Evolutionary conservation across 2,888 invertebrate species (phyloP).

Genomic region (Scaptomyza caliginosa): DNA sequence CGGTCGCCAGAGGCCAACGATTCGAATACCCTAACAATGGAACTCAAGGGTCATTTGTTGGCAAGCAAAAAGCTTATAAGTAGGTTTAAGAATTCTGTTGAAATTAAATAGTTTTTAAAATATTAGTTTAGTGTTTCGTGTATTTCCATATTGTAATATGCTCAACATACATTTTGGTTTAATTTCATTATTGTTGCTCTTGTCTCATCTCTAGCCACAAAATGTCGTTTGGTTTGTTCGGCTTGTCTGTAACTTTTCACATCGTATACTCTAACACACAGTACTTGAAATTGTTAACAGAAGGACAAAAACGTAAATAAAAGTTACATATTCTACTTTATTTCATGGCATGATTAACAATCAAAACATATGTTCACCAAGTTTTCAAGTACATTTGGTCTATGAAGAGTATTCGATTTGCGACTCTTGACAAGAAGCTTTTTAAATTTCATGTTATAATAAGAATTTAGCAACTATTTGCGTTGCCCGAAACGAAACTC

Average conservation of each 20-base stretch:
- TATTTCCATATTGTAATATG: neutral
- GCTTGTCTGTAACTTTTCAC: conserved; percentile 10
- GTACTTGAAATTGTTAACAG: neutral
- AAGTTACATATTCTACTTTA: too few relatives aligned
- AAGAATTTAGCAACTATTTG: conserved; percentile 67
- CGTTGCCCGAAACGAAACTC: conserved; percentile 54
- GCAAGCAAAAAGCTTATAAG: too few relatives aligned
- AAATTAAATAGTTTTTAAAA: neutral
- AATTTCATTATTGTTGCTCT: conserved; percentile 1
- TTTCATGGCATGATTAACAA: too few relatives aligned
- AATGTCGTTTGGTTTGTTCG: conserved; percentile 22
- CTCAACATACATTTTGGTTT: neutral
- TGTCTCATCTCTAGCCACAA: conserved; percentile 10
- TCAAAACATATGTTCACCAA: too few relatives aligned
- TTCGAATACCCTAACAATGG: conserved; percentile 36
- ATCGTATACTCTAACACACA: neutral
- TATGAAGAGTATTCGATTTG: conserved; percentile 12
- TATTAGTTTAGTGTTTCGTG: neutral
- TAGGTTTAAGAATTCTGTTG: neutral
- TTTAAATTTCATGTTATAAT: conserved; percentile 28
- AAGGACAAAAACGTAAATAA: too few relatives aligned
- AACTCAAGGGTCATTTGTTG: neutral
- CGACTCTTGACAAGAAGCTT: neutral
- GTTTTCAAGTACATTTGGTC: neutral
- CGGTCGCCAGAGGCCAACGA: conserved; percentile 27